Evolutionary conservation across 2,888 invertebrate species (phyloP), one percentile per base, ranked within the genome.

Genomic region (Acleris sparsana): DNA sequence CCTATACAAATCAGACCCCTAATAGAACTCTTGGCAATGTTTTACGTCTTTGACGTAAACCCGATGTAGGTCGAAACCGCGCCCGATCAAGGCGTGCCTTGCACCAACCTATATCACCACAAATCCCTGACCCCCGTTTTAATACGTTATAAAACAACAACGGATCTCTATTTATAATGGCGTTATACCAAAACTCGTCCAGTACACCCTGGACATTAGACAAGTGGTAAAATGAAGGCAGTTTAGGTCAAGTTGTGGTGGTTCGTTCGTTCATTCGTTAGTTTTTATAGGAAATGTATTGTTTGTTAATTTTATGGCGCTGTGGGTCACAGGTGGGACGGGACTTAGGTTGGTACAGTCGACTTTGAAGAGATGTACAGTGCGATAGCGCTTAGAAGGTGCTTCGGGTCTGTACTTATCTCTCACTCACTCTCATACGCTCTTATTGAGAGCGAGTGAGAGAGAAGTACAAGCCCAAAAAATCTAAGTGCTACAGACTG

Each of bases 11-110:
- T 39, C 13, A 39, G 39, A 39, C 39, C 39, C 39, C 39, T 39
- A 13, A 39, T 39, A 1, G 13, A 39, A 13, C 39, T 4, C 13
- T 39, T 13, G 39, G 39, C 39, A 39, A 39, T 39, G 39, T 13
- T 11, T 13, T 39, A 18, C 6, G 22, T 20, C 44, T 56, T 60
- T 56, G 55, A 51, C 60, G 60, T 53, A 53, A 60, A 56, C 46
- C 57, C 44, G 22, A 65, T 61, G 22, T 61, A 61, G 65, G 65
- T 65, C 65, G 43, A 49, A 49, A 5, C 56, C 43, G 49, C 65
- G 60, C 65, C 65, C 65, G 51, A 18, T 44, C 9, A 53, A 59
- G 65, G 65, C 65, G 33, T 51, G 60, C 65, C 65, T 61, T 57
- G 57, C 46, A 29, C 44, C 55, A 60, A 39, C 59, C 58, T 64